Evolutionary conservation across 2,797 vertebrate genomes (phyloP).

Genomic region (Myiothlypis chrysogaster): DNA sequence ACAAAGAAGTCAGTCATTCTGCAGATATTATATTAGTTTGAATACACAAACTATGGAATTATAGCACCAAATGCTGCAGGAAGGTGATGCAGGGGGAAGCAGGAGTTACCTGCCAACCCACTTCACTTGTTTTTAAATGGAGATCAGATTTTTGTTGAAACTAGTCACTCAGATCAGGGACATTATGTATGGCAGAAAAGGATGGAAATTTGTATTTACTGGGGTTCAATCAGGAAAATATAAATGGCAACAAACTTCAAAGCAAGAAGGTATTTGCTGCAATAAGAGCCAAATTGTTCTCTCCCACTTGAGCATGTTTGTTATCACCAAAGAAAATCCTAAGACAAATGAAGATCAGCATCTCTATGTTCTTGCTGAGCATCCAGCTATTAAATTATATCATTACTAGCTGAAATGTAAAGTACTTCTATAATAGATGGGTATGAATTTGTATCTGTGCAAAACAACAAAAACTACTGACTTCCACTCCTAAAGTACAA

Average conservation of each 20-base stretch:
- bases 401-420: background rate
- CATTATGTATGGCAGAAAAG: background rate
- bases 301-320: background rate
- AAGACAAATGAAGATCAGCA: background rate
- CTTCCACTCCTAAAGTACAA: background rate
- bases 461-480: background rate
- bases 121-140: background rate
- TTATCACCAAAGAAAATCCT: background rate
- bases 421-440: background rate
- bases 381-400: background rate
- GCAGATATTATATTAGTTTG: rapidly evolving
- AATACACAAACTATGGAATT: background rate
- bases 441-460: background rate
- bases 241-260: background rate
- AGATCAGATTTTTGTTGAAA: background rate
- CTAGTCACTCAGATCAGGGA: background rate
- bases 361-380: background rate
- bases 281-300: background rate
- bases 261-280: background rate
- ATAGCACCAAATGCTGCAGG: background rate
- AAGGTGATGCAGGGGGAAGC: background rate
- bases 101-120: background rate
- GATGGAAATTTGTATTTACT: background rate
- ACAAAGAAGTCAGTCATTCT: background rate
- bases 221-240: background rate